These are phyloP conservation scores for Antheraea assamensis DNA, from an alignment of 2,888 invertebrate genomes.

Conservation along the genomic window DNA sequence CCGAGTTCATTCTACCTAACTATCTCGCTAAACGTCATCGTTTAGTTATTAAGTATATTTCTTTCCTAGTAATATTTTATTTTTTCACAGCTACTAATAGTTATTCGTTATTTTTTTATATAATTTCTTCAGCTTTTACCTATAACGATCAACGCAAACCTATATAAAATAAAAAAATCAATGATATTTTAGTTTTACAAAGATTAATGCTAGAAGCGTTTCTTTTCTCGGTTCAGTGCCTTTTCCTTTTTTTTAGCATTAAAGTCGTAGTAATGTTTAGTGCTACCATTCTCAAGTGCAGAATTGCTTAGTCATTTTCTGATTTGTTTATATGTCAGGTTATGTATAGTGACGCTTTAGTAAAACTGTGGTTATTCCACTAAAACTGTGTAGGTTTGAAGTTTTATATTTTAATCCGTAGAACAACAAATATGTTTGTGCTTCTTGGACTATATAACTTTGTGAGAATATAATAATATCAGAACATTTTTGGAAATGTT, in stretches of 20 bases:
- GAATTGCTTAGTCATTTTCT: background rate
- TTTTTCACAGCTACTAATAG: background rate
- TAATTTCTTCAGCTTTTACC: background rate
- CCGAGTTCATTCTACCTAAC: constrained; percentile 30
- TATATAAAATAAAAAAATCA: background rate
- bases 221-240: background rate
- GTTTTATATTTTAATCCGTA: background rate
- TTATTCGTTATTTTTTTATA: background rate
- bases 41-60: constrained; percentile 25
- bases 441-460: background rate
- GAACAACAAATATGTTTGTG: background rate
- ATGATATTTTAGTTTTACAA: background rate
- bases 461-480: background rate
- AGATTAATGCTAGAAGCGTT: background rate
- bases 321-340: background rate
- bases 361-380: background rate
- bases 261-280: background rate
- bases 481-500: background rate
- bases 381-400: background rate
- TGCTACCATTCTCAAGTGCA: background rate
- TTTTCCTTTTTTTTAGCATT: background rate
- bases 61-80: background rate
- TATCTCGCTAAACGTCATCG: constrained; percentile 35
- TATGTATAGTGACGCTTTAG: background rate
- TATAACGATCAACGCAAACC: background rate